Conservation (phyloP, 2,113 vertebrate species). For the Aptenodytes forsteri region DNA sequence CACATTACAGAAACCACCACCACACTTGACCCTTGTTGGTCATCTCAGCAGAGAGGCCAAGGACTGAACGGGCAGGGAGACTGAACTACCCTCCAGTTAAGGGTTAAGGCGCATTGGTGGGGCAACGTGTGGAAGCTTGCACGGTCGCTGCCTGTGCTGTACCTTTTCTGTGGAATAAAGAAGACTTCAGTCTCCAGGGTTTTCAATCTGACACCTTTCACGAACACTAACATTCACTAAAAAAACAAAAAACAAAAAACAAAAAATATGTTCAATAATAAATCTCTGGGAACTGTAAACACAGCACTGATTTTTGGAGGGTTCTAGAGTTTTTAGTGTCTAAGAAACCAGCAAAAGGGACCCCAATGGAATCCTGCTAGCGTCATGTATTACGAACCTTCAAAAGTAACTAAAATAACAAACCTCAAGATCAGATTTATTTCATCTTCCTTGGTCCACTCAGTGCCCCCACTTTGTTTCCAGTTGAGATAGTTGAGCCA, state of each 20-base stretch:
- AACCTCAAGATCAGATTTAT: constrained; percentile 92
- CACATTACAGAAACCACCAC: constrained; percentile 60
- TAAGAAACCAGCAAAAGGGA: constrained; percentile 42
- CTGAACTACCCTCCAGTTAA: constrained; percentile 56
- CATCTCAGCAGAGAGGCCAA: constrained; percentile 47
- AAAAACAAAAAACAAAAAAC: constrained; percentile 62
- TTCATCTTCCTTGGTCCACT: constrained; percentile 99
- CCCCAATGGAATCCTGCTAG: constrained; percentile 19
- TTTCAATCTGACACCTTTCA: constrained; percentile 75
- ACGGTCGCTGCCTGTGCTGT: constrained; percentile 64
- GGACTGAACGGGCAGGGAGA: constrained; percentile 62
- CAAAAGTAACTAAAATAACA: constrained; percentile 15
- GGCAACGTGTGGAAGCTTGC: constrained; percentile 62
- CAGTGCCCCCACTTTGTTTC: constrained; percentile 98
- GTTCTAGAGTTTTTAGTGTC: constrained; percentile 34
- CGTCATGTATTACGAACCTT: neutral
- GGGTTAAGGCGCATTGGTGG: constrained; percentile 58
- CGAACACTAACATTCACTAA: constrained; percentile 69
- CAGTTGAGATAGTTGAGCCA: constrained; percentile 99
- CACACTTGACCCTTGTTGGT: constrained; percentile 54
- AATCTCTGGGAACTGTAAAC: constrained; percentile 52
- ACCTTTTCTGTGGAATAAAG: constrained; percentile 73
- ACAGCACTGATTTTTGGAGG: constrained; percentile 42
- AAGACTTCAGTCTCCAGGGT: constrained; percentile 74
- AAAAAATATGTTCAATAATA: constrained; percentile 67